A percentile compares a stretch with the other conserved stretches of the same genome.
Evolutionary conservation across 2,113 vertebrate genomes (phyloP).

Genomic region (Paedocypris sp.): DNA sequence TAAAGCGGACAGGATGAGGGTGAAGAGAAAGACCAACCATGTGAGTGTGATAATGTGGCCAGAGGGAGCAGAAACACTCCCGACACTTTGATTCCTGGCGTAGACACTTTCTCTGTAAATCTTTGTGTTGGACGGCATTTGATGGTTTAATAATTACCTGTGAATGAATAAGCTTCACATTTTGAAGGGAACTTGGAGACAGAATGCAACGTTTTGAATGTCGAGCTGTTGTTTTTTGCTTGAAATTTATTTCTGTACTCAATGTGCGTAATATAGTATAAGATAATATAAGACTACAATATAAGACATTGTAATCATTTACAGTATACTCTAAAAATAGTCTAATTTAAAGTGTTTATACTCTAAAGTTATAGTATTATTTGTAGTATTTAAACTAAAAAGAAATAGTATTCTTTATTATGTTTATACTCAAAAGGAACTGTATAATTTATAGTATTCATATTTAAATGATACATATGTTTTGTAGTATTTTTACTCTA

Average conservation of each 20-base stretch:
- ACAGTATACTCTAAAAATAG: no score
- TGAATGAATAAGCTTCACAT: slow-evolving; percentile 39
- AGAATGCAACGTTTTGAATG: slow-evolving; percentile 9
- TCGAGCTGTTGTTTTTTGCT: neutral
- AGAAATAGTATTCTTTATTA: no score
- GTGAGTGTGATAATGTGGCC: slow-evolving; percentile 36
- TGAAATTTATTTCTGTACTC: neutral
- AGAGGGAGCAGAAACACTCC: slow-evolving; percentile 23
- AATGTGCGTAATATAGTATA: no score
- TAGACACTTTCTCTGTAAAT: slow-evolving; percentile 41
- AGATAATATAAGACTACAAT: no score
- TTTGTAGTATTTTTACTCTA: no score
- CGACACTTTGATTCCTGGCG: slow-evolving; percentile 29
- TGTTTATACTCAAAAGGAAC: no score
- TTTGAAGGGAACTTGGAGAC: slow-evolving; percentile 19
- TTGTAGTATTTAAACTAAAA: no score
- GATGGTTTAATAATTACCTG: slow-evolving; percentile 44
- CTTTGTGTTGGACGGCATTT: slow-evolving; percentile 46
- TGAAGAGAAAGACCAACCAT: slow-evolving; percentile 19
- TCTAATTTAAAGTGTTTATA: no score
- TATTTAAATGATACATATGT: no score
- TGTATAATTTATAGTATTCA: no score
- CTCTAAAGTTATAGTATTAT: no score
- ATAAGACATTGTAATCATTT: no score
- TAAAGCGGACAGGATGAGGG: neutral